Conservation (phyloP, 2,113 vertebrate genomes). For the Zosterops borbonicus region DNA sequence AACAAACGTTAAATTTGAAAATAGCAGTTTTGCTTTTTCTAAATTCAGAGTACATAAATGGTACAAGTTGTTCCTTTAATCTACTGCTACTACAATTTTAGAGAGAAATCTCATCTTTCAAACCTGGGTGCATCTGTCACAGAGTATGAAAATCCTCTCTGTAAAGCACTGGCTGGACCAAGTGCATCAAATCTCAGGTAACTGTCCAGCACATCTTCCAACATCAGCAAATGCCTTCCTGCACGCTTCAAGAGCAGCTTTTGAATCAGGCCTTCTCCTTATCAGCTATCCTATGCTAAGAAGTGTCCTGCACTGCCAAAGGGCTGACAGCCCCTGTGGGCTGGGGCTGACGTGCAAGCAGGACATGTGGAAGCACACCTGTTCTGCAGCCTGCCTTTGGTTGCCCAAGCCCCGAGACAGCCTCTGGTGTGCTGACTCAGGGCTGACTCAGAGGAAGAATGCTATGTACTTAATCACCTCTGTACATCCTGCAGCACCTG, state of each 20-base stretch:
- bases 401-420: not conserved
- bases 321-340: not conserved
- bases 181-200: not conserved
- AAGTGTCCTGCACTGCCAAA: not conserved
- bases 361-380: not conserved
- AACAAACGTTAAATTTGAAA: conserved; percentile 4
- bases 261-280: not conserved
- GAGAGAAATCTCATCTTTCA: not conserved
- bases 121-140: not conserved
- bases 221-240: not conserved
- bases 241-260: not conserved
- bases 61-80: not conserved
- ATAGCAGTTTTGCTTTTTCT: not conserved
- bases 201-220: not conserved
- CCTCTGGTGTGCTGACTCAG: not conserved
- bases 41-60: not conserved
- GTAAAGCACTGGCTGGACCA: not conserved
- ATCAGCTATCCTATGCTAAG: not conserved
- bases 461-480: not conserved
- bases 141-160: not conserved
- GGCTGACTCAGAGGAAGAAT: not conserved
- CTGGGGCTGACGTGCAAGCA: fast-evolving
- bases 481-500: not conserved
- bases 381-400: not conserved
- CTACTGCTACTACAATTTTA: not conserved